Conservation (phyloP, 1,140 invertebrate species). For the Euglossa dilemma region DNA sequence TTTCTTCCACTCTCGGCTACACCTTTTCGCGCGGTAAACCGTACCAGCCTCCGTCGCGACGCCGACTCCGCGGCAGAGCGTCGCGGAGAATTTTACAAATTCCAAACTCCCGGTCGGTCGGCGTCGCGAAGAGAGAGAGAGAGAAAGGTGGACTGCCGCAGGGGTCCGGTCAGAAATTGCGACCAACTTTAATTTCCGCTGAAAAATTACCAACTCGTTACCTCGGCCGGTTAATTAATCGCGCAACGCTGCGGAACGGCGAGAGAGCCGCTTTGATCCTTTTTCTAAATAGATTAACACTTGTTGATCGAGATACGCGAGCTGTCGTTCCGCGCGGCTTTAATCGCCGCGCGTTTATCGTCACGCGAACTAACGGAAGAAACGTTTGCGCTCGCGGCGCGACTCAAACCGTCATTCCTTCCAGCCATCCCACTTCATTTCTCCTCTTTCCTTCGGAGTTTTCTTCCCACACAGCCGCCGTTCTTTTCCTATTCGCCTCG, state of each 20-base stretch:
- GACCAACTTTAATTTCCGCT: neutral
- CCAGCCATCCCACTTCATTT: too few species aligned
- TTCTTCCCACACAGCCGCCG: too few species aligned
- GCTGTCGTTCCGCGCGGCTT: neutral
- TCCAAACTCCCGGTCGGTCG: neutral
- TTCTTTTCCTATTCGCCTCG: slow-evolving; percentile 11
- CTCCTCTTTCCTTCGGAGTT: too few species aligned
- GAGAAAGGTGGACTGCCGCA: too few species aligned
- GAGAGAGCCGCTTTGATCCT: neutral
- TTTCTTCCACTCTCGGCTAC: neutral
- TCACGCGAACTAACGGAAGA: neutral
- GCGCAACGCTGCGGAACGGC: neutral
- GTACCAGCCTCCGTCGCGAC: neutral
- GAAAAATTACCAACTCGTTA: neutral
- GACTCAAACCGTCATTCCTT: too few species aligned
- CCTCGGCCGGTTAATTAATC: neutral
- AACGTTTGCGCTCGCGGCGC: neutral
- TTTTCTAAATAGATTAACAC: slow-evolving; percentile 7
- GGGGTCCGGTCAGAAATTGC: neutral
- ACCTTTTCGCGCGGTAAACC: neutral
- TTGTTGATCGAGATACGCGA: neutral
- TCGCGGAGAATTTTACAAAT: neutral
- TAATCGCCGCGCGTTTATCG: neutral
- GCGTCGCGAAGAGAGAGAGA: too few species aligned
- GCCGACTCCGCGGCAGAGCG: neutral